Base-by-base conservation (phyloP, 2,797 vertebrate species). In the Pseudotriccus pelzelni region DNA sequence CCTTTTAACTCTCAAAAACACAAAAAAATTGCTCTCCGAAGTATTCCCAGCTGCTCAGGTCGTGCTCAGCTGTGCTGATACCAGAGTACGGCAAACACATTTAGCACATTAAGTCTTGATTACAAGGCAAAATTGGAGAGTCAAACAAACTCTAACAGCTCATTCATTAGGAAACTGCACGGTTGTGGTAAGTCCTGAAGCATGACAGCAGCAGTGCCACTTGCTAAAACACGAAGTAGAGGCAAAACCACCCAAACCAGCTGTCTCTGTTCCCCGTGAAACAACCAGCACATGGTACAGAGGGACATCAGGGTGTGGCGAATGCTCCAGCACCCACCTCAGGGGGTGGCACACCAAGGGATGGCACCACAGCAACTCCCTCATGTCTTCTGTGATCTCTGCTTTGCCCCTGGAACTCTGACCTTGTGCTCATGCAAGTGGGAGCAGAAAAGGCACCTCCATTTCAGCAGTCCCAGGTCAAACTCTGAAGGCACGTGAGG, bases 1-100 rank as follows among this genome's bases (percentile, higher is more conserved):
- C 96, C 77, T 95, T 86, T 96, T 73, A 96, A 90, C 74, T 78
- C 55, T 55, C 37, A 70, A 59, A 89, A 83, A 49, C 28, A 87
- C 21, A 87, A 67, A 49, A 46, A 88, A 87, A 27, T 17, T 17
- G 2, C 30, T 93, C 67, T 81, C 58, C 79, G 83, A 88, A 97
- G 89, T 92, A 89, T 77, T 90, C 46, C 69, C 75, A 94, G 74
- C 46, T 72, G 89, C 77, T n/a, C 74, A 56, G 89, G 75, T 36
- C 53, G 39, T 17, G 64, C 28, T 82, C 53, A 58, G 60, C 67
- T 82, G 37, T 89, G 82, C 62, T 86, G 23, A 85, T 94, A 78
- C 55, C 52, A 75, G 44, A 10, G 25, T 70, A 76, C 43, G 37
- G 27, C 5, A 32, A 92, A 39, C 36, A 81, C 34, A 55, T 77